Percentiles rank a stretch among this genome's conserved stretches.
These are phyloP conservation scores for Micronycteris hirsuta DNA, from an alignment of 2,113 vertebrate species.

Conservation along the genomic window DNA sequence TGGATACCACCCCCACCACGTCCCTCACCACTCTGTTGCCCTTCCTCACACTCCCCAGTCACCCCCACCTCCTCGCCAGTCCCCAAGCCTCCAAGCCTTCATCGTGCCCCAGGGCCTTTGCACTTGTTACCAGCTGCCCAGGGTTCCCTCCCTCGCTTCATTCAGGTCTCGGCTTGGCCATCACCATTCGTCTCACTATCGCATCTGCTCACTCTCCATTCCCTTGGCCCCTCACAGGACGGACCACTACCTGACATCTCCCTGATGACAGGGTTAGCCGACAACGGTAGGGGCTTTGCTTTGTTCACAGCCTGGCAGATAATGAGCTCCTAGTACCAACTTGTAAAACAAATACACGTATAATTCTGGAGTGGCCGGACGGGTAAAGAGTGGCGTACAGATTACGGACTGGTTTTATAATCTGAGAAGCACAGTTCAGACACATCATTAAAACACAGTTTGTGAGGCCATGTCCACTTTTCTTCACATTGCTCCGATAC, in stretches of 20 bases:
- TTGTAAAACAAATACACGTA: neutral
- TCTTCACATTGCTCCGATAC: neutral
- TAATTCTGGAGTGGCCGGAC: neutral
- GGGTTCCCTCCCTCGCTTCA: neutral
- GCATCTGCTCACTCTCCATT: neutral
- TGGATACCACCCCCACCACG: neutral
- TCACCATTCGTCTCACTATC: neutral
- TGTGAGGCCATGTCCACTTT: neutral
- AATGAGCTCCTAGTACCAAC: neutral
- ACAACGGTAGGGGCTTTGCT: neutral
- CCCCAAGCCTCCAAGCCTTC: neutral
- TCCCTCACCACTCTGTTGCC: neutral
- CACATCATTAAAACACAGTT: fast-evolving
- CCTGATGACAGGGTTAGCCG: neutral
- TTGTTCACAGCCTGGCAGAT: neutral
- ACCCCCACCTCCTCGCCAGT: neutral
- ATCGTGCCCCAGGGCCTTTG: neutral
- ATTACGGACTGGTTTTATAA: neutral
- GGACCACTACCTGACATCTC: neutral
- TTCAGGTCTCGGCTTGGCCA: neutral
- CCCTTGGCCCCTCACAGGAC: neutral
- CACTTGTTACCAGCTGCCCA: neutral
- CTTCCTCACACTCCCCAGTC: neutral
- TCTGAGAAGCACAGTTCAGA: neutral
- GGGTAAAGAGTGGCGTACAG: neutral